Base-by-base conservation (phyloP, 2,888 invertebrate species). In the Rhingia rostrata region DNA sequence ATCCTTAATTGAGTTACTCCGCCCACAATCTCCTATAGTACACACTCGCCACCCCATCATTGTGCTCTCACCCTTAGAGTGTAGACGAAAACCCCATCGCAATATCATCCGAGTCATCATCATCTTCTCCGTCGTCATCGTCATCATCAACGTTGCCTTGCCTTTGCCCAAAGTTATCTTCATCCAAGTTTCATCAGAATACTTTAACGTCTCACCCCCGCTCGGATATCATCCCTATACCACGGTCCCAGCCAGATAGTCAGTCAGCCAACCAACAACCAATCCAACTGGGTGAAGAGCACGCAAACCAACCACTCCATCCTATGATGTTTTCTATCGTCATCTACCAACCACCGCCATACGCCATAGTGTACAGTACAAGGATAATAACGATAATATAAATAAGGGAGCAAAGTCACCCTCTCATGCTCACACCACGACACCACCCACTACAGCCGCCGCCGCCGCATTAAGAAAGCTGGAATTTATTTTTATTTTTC, bases 1-100 rank as follows among this genome's bases (percentile, higher is more conserved):
- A 91, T 91, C 90, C 91, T 89, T 91, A 91, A 91, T 91, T 91
- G 89, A 91, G 91, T 91, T 91, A 91, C 91, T 90, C 91, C 91
- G 89, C 91, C 91, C 90, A 90, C 88, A 88, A 69, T 88, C 43
- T 56, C 12, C 32, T 53, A 63, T 53, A 63, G 70, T 53, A 74
- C 75, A 70, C 78, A 73, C 78, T 53, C 69, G 43, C 30, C 6
- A 61, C 22, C 22, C 53, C 5, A 33, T 30, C 61, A 61, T n/a
- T 43, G 32, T 6, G 22, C 1, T 45, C n/a, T 30, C 41, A 41
- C 41, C 22, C 32, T 22, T 33, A 49, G 14, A 67, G 49, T 83
- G 72, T 73, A 83, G 82, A 82, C 63, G 69, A 81, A 86, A 87
- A 86, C 88, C 87, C 88, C 88, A 88, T 89, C 87, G 87, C 75